Base-by-base conservation (phyloP, 2,888 invertebrate species). In the Elegia similella region DNA sequence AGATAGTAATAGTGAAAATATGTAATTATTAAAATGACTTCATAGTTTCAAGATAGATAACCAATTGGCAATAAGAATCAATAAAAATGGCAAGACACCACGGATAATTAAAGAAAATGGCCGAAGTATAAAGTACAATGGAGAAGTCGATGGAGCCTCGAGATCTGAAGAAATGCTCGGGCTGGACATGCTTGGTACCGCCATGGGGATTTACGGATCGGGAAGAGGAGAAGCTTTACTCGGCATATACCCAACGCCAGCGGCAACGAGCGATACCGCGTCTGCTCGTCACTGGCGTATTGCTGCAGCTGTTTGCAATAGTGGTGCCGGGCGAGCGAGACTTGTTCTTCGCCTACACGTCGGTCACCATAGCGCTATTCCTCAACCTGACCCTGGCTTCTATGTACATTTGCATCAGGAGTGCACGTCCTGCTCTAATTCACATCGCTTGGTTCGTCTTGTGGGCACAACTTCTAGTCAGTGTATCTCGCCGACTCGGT, bases 401-500 rank as follows among this genome's bases (percentile, higher is more conserved):
- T 34, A 60, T 78, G 44, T 84, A 88, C 60, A 66, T 69, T 7
- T 77, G 77, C 52, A 48, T 78, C 7, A 75, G 67, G n/a, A 66
- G 69, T 10, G 70, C 74, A 5, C 80, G 95, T 88, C 82, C 92
- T 7, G 83, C 92, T 3, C 85, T 95, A 55, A 94, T 95, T 48
- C 95, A 95, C 72, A 71, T 95, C 52, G 92, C 93, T 38, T 95
- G 95, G 94, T 88, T 94, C 60, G 81, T 94, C 30, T 92, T 94
- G 38, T 91, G 91, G 89, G 61, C 63, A 13, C 86, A 89, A 65
- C 72, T 90, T 8, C 66, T 89, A 44, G 63, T 81, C 55, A 81
- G 82, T 68, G 80, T 78, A 7, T 92, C 93, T 17, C 91, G 95
- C 48, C 80, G 90, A 5, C 73, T 80, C 29, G 90, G 88, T 47